Evolutionary conservation across 2,113 vertebrate species (phyloP).

Genomic region (Tachysurus vachellii): DNA sequence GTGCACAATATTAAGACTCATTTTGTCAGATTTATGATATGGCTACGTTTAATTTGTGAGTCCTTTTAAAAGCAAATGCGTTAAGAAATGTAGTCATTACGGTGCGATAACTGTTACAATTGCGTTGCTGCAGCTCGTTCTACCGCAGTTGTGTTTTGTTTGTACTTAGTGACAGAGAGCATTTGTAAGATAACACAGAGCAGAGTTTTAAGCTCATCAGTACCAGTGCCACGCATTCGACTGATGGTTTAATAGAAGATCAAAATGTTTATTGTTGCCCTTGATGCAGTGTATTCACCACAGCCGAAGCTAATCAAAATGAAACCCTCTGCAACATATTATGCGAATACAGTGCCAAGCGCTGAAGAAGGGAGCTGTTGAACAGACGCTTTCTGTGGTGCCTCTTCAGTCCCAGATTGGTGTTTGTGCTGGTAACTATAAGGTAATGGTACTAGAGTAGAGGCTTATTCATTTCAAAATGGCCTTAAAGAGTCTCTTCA

Average conservation of each 20-base stretch:
- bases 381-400: constrained; percentile 18
- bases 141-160: constrained; percentile 13
- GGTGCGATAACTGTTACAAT: constrained; percentile 38
- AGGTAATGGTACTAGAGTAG: constrained; percentile 63
- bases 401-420: constrained; percentile 48
- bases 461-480: constrained; percentile 60
- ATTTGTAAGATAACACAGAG: constrained; percentile 24
- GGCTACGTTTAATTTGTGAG: constrained; percentile 23
- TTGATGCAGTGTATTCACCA: constrained; percentile 39
- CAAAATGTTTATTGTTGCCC: constrained; percentile 47
- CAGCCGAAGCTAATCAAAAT: constrained; percentile 41
- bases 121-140: constrained; percentile 25
- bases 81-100: constrained; percentile 19
- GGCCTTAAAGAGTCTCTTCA: constrained; percentile 61
- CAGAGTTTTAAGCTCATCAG: constrained; percentile 23
- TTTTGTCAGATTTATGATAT: constrained; percentile 34
- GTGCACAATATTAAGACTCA: constrained; percentile 31
- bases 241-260: constrained; percentile 25
- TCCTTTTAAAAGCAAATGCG: constrained; percentile 31
- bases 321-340: constrained; percentile 36
- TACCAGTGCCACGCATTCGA: constrained; percentile 3
- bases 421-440: constrained; percentile 59
- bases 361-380: constrained; percentile 20
- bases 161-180: background rate
- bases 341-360: constrained; percentile 16